Conservation (phyloP, 2,888 invertebrate genomes). For the Platerodrilus igneus region DNA sequence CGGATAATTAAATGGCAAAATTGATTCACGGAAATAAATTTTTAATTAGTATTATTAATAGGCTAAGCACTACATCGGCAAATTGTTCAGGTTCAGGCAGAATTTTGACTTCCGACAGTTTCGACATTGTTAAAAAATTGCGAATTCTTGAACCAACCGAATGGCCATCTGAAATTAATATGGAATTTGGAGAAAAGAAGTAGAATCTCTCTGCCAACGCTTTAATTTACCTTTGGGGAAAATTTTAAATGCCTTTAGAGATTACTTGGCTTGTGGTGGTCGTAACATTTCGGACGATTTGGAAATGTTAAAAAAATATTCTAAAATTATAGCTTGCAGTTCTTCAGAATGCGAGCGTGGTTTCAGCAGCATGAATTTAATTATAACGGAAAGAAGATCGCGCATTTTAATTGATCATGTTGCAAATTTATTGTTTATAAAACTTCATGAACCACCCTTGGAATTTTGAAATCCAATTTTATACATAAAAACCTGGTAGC, state of each 20-base stretch:
- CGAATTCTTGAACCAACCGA: constrained; percentile 4
- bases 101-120: constrained; percentile 4
- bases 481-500: too few species aligned
- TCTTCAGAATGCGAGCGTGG: too few species aligned
- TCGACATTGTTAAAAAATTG: constrained; percentile 4
- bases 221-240: constrained; percentile 1
- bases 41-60: constrained; percentile 4
- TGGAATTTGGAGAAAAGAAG: constrained; percentile 1
- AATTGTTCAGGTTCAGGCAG: constrained; percentile 1
- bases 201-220: constrained; percentile 4
- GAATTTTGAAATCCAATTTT: too few species aligned
- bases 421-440: too few species aligned
- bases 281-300: constrained; percentile 2
- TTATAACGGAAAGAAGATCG: too few species aligned
- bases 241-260: constrained; percentile 3
- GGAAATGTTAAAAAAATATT: too few species aligned
- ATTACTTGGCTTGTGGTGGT: constrained; percentile 3
- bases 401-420: too few species aligned
- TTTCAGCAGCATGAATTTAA: too few species aligned
- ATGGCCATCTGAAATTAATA: constrained; percentile 3
- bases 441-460: too few species aligned
- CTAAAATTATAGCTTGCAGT: constrained; percentile 2
- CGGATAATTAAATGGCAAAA: constrained; percentile 3
- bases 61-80: too few species aligned
- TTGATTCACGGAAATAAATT: constrained; percentile 2